Base-by-base conservation (phyloP, 2,113 vertebrate species). In the Anas platyrhynchos region DNA sequence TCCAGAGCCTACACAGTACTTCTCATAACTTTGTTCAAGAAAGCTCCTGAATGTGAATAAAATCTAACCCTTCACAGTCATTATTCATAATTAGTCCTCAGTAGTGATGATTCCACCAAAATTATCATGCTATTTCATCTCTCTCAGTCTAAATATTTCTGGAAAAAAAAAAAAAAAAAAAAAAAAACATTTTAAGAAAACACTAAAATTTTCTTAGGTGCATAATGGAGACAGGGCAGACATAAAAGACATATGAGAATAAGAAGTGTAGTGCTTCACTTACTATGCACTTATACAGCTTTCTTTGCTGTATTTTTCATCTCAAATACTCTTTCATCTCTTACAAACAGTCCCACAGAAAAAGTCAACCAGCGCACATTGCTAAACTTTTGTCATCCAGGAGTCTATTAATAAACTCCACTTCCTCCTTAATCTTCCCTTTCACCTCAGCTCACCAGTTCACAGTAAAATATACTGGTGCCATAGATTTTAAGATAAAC, bases 291-390 rank as follows among this genome's bases (percentile, higher is more conserved):
- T 72, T 68, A 16, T 20, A 21, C 26, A 58, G 58, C 54, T 66
- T 56, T 44, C 48, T 58, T 41, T 66, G 56, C 66, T 86, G 23
- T 27, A 68, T 50, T 86, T 63, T 88, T 90, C 61, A 91, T 93
- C 62, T 74, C n/a, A 75, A n/a, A 94, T 88, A 80, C 91, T 88
- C 88, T 78, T 96, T 95, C 69, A 91, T 79, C 83, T 82, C 66
- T 44, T 20, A 6, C 2, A 90, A 52, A 20, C 77, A 66, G 61
- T 58, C 69, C 69, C 6, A 5, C 2, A 91, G 93, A 58, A 88
- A 55, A 91, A 92, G 46, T 46, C 48, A 91, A 4, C 9, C 46
- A 10, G 0, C 41, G 50, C 58, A 55, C 21, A 16, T 44, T 73
- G 83, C 11, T 3, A 78, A 86, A 62, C 69, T 66, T 82, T 27